A percentile compares a stretch with the other conserved stretches of the same genome.
phyloP scores from a whole-genome alignment of 2,797 vertebrate species.

The Dicrostonyx torquatus region DNA sequence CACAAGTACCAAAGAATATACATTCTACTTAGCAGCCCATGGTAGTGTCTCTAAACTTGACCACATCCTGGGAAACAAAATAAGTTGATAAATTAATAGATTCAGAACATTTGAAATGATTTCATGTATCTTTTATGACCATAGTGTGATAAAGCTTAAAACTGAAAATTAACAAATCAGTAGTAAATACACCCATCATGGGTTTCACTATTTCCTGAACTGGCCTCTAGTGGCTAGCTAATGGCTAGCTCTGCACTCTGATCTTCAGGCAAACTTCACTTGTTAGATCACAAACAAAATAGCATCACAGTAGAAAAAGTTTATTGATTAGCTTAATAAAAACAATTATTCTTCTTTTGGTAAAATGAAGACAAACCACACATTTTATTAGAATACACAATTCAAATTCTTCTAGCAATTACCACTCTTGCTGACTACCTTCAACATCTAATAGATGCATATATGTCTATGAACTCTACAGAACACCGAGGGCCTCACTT shows the following conservation, averaged over 20 bases:
- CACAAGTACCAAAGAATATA: background rate
- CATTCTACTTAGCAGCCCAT: background rate
- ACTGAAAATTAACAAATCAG: background rate
- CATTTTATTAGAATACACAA: constrained; percentile 25
- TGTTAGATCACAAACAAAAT: no score
- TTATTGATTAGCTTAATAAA: constrained; percentile 43
- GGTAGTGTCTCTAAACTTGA: background rate
- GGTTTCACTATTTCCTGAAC: no score
- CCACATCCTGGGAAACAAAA: background rate
- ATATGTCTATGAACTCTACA: constrained; percentile 7
- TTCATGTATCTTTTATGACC: background rate
- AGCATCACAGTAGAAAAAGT: background rate
- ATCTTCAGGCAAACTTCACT: no score
- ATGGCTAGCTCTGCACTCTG: no score
- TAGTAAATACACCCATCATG: background rate
- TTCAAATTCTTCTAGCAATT: background rate
- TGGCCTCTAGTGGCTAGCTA: no score
- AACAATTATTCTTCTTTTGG: constrained; percentile 39
- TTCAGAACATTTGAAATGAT: background rate
- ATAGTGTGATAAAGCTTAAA: background rate
- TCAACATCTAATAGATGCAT: background rate
- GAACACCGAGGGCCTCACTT: background rate
- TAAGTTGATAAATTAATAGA: background rate
- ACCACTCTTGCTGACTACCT: background rate
- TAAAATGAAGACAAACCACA: constrained; percentile 23